Evolutionary conservation across 2,888 invertebrate genomes (phyloP).

Genomic region (Rotaria macrura): DNA sequence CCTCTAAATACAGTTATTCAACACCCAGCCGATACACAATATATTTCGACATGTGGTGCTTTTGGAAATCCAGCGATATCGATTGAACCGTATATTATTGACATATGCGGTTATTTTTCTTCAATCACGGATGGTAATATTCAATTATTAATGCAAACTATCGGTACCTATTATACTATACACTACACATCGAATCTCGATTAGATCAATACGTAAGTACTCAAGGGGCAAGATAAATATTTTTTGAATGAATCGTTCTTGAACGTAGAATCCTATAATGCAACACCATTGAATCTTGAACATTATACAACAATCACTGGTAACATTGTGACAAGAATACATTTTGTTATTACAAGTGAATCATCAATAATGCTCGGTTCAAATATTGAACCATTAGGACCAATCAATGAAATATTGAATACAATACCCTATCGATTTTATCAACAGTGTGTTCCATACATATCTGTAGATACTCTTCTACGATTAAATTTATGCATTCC

Average conservation of each 20-base stretch:
- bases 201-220: background rate
- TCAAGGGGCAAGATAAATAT: background rate
- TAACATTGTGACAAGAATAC: background rate
- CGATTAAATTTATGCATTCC: background rate
- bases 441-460: background rate
- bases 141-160: background rate
- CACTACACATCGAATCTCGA: background rate
- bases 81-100: background rate
- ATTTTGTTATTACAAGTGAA: background rate
- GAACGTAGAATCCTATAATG: background rate
- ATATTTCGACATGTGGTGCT: background rate
- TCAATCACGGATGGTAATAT: background rate
- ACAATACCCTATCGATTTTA: background rate
- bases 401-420: background rate
- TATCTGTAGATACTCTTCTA: background rate
- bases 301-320: background rate
- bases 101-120: background rate
- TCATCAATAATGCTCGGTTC: background rate
- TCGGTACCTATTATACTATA: background rate
- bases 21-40: background rate
- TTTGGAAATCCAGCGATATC: background rate
- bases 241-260: no score
- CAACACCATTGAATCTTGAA: background rate
- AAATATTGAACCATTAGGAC: slow-evolving; percentile 7
- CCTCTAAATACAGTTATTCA: background rate